Conservation (phyloP, 2,113 vertebrate species). For the Notarius quadriscutis region DNA sequence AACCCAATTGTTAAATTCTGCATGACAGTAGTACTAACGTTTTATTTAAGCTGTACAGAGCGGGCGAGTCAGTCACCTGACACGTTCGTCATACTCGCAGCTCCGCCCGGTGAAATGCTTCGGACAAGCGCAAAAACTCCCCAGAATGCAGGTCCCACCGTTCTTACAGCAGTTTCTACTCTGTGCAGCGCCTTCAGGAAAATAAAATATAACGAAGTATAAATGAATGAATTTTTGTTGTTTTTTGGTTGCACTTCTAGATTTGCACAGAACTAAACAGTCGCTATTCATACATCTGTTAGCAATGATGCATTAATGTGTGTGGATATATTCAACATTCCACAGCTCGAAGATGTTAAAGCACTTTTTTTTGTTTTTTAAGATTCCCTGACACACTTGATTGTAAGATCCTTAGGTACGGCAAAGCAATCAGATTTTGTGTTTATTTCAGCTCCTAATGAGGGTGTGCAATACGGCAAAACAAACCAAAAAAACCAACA, state of each 20-base stretch:
- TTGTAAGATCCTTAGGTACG: not conserved
- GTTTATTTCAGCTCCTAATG: constrained; percentile 1
- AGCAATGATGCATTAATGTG: constrained; percentile 1
- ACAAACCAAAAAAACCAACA: not conserved
- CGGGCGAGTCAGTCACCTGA: constrained; percentile 52
- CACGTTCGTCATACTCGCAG: constrained; percentile 69
- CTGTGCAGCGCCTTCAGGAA: constrained; percentile 64
- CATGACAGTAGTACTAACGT: not conserved
- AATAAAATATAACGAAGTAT: not conserved
- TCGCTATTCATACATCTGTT: constrained; percentile 25
- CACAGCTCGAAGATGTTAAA: not conserved
- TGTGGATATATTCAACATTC: not conserved
- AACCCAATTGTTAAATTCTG: not conserved
- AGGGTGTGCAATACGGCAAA: constrained; percentile 1
- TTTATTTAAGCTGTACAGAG: not conserved
- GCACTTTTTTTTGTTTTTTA: not conserved
- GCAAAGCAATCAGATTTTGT: not conserved
- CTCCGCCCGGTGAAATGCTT: constrained; percentile 69
- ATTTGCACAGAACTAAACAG: not conserved
- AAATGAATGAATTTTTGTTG: too few relatives aligned
- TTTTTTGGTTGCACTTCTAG: not conserved
- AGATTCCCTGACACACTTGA: constrained; percentile 2
- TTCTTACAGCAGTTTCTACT: constrained; percentile 76
- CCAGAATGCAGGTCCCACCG: constrained; percentile 72
- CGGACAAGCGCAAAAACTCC: constrained; percentile 68